Percentiles rank a stretch among this genome's conserved stretches.
Evolutionary conservation across 2,113 vertebrate genomes (phyloP).

Genomic region (Bos taurus): DNA sequence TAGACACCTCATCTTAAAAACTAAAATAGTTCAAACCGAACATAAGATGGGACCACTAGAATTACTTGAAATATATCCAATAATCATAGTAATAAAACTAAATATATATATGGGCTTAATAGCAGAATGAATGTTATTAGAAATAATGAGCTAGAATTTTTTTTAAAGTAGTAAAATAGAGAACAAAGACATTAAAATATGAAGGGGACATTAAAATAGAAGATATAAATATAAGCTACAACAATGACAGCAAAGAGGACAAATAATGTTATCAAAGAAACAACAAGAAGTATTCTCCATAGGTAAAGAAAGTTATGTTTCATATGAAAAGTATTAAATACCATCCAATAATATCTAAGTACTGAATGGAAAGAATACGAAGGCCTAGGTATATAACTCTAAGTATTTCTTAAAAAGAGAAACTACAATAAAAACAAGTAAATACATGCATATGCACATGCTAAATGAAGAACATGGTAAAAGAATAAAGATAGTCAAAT

Average conservation of each 20-base stretch:
- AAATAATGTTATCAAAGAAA: not conserved
- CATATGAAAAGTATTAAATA: not conserved
- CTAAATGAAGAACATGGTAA: not conserved
- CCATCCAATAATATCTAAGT: not conserved
- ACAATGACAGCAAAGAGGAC: not conserved
- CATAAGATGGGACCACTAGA: not conserved
- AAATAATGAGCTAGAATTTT: not conserved
- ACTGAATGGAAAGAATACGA: not conserved
- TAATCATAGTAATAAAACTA: not conserved
- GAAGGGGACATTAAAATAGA: not conserved
- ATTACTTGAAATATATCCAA: not conserved
- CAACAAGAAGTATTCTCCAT: not conserved
- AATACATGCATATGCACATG: not conserved
- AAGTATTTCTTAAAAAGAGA: not conserved
- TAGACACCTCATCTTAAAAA: not conserved
- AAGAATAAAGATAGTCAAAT: not conserved
- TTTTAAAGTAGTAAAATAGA: not conserved
- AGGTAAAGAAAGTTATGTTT: not conserved
- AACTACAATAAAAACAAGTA: not conserved
- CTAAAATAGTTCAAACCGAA: not conserved
- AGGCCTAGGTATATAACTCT: not conserved
- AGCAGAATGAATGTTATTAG: not conserved
- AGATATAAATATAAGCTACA: not conserved
- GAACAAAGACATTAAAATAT: not conserved
- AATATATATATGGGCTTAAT: not conserved